These are phyloP conservation scores for Drosophila falleni DNA, from an alignment of 2,888 invertebrate genomes.

Conservation along the genomic window DNA sequence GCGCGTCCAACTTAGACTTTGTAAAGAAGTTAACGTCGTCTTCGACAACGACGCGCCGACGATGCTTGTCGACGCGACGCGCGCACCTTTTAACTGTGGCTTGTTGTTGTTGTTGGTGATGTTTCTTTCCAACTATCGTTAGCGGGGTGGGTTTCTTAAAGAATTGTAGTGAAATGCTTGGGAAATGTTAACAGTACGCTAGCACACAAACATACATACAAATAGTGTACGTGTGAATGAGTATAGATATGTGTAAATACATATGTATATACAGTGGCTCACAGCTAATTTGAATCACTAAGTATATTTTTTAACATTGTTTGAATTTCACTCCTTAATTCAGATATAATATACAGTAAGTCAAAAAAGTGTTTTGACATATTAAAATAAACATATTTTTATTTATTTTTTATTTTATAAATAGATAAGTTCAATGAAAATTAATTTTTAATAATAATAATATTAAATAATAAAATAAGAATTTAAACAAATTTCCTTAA, in stretches of 20 bases:
- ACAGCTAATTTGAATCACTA: too few relatives aligned
- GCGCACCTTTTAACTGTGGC: constrained; percentile 63
- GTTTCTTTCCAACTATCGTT: constrained; percentile 53
- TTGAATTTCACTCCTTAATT: too few relatives aligned
- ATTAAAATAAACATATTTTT: too few relatives aligned
- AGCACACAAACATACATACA: constrained; percentile 10
- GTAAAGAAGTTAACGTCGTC: constrained; percentile 66
- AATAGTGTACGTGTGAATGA: constrained; percentile 17
- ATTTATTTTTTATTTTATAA: too few relatives aligned
- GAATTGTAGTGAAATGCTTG: constrained; percentile 71
- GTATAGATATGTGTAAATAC: constrained; percentile 13
- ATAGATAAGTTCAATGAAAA: too few relatives aligned
- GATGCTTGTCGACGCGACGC: constrained; percentile 61
- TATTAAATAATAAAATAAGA: too few relatives aligned
- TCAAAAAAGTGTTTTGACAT: too few relatives aligned
- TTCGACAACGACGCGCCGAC: constrained; percentile 54
- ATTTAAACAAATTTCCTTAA: too few relatives aligned
- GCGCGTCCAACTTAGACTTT: constrained; percentile 70
- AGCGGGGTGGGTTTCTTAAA: constrained; percentile 72
- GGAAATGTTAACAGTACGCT: constrained; percentile 59
- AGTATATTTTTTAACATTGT: too few relatives aligned
- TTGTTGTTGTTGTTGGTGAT: constrained; percentile 28
- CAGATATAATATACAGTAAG: too few relatives aligned
- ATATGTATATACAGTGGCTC: constrained; percentile 1
- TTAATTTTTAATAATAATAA: too few relatives aligned